Base-by-base conservation (phyloP, 2,888 invertebrate genomes). In the Ichneumoninae sp. region DNA sequence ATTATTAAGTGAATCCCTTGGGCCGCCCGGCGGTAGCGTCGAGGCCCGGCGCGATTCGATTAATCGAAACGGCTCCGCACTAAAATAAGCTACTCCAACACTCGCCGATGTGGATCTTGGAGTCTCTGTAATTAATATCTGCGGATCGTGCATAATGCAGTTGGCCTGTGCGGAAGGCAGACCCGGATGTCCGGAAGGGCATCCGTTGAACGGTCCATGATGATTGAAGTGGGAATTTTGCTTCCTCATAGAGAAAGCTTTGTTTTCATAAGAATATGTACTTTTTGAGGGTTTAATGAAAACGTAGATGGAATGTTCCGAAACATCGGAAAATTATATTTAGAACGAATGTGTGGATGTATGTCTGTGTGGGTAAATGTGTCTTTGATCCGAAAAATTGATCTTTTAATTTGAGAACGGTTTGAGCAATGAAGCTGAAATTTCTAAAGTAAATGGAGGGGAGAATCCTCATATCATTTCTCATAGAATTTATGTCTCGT, bases 1-100 rank as follows among this genome's bases (percentile, higher is more conserved):
- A 83, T 83, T 83, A 73, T 78, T 78, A 57, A 73, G 26, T 47
- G 26, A 73, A 83, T 16, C 69, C 83, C 69, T 73, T 40, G 36
- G 73, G 69, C 36, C 19, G 10, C 52, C n/a, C 52, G 68, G 13
- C n/a, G 52, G 52, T 1, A 13, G 22, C 57, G 66, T 44, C 19
- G 69, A 73, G 44, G 33, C 36, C 63, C 66, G 22, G 22, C 40
- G 52, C 66, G 73, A 52, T 78, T 74, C 52, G 83, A 69, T 78
- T 83, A 44, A 68, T 78, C 57, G 73, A 50, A 78, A 83, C 63
- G 69, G 68, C 47, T 36, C 30, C 19, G n/a, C 73, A 30, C 63
- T 44, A 10, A 36, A 60, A 16, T 22, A 60, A 47, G 57, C 40
- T 40, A 33, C 52, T 65, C 68, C 33, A 33, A 40, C 33, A 13